Evolutionary conservation across 2,797 vertebrate genomes (phyloP), one percentile per base, ranked within the genome.

Genomic region (Sebastes cheni): DNA sequence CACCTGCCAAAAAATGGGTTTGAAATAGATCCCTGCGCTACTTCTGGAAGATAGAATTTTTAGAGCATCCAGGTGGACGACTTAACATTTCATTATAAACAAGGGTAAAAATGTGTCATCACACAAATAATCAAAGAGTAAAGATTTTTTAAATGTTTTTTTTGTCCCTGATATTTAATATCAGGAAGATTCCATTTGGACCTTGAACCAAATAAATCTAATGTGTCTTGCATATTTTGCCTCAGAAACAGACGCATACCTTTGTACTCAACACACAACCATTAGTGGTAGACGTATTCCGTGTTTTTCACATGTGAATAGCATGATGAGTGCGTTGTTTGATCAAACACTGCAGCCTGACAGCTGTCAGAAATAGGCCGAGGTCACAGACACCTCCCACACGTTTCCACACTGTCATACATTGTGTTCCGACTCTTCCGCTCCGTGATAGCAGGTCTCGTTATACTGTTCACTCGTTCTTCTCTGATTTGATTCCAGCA

Each of bases 331-430:
- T 59, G 60, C 71, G 73, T 71, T 85, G 72, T 88, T 85, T 77
- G 62, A 87, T 54, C 30, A 64, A 67, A 80, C 72, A 23, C 29
- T 52, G 58, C 42, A 67, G 83, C 82, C 82, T 74, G 59, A 58
- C 77, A 74, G 74, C 85, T 86, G 81, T 80, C 84, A 79, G 82
- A 86, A 90, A 81, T 87, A 91, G 89, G 77, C 56, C 68, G 77
- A 86, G 91, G 92, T 93, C 92, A 88, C 69, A 80, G 56, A 81
- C 72, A 29, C 83, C 55, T 87, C 91, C 90, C 80, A 91, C 86
- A 27, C 67, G 2, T 77, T 82, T 85, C 75, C 80, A 70, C 74
- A 16, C 79, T 65, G 72, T 75, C 73, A 56, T 82, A 68, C 50
- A 59, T 14, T 75, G 67, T 62, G 75, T 79, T 75, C 23, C 18